Evolutionary conservation across 2,113 vertebrate species (phyloP).

Genomic region (Cyrtonyx montezumae): DNA sequence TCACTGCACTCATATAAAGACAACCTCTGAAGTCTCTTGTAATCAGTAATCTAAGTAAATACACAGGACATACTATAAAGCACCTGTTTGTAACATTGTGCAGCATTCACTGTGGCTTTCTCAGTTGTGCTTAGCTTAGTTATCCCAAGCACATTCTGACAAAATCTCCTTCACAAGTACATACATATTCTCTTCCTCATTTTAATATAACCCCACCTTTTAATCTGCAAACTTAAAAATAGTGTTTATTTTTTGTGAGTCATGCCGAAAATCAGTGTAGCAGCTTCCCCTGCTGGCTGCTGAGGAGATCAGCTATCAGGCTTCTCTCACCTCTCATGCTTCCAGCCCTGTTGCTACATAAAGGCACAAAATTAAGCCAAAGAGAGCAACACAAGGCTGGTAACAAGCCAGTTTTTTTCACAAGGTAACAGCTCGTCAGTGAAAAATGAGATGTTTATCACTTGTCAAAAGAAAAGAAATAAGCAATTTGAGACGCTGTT

Average conservation of each 20-base stretch:
- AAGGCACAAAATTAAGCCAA: rapidly evolving
- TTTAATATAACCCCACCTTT: conserved; percentile 23
- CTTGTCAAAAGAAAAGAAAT: neutral
- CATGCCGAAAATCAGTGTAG: neutral
- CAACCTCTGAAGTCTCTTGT: neutral
- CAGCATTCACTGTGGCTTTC: neutral
- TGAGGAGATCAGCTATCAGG: neutral
- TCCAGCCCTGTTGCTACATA: neutral
- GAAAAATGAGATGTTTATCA: neutral
- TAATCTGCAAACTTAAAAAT: neutral
- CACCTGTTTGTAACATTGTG: neutral
- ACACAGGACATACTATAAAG: neutral
- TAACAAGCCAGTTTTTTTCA: neutral
- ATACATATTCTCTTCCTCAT: neutral
- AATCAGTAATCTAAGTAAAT: neutral
- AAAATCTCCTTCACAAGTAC: neutral
- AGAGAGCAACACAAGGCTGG: neutral
- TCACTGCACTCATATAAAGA: neutral
- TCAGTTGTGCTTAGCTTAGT: neutral
- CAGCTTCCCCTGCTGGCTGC: conserved; percentile 58
- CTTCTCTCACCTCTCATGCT: rapidly evolving
- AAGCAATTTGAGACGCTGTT: neutral
- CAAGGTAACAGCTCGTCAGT: neutral
- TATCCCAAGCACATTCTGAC: neutral
- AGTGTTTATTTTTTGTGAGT: neutral